A percentile compares a stretch with the other conserved stretches of the same genome.
phyloP scores from a whole-genome alignment of 1,140 invertebrate species.

The Psix sp. region DNA sequence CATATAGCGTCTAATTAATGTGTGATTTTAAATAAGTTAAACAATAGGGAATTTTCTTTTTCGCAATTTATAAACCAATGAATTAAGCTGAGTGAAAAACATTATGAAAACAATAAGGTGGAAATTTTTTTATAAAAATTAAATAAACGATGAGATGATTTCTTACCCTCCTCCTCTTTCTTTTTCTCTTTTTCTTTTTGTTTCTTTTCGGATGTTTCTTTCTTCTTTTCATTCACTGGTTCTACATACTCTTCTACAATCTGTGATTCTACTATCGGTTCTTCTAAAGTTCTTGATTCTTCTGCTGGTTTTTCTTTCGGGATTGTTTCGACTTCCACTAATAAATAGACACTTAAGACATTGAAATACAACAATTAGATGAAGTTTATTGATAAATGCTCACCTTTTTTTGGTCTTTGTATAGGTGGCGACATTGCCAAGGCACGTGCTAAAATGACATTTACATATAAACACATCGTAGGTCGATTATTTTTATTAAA shows the following conservation, averaged over 20 bases:
- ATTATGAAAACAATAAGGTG: background rate
- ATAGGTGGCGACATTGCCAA: slow-evolving; percentile 58
- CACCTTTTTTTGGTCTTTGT: slow-evolving; percentile 60
- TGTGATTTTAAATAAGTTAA: background rate
- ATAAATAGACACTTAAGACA: slow-evolving; percentile 50
- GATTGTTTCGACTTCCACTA: slow-evolving; percentile 47
- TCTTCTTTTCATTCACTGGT: slow-evolving; percentile 58
- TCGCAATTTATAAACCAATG: background rate
- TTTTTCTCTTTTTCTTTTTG: slow-evolving; percentile 48
- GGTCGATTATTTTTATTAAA: slow-evolving; percentile 16
- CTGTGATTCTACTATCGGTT: slow-evolving; percentile 37
- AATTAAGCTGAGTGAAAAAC: background rate
- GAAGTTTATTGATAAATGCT: slow-evolving; percentile 33
- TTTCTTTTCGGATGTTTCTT: slow-evolving; percentile 60
- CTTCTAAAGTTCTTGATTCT: slow-evolving; percentile 27
- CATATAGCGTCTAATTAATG: slow-evolving; percentile 11
- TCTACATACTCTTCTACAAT: slow-evolving; percentile 36
- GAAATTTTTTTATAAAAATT: slow-evolving; percentile 4
- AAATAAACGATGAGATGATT: background rate
- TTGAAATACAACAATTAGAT: slow-evolving; percentile 16
- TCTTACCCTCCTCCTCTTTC: slow-evolving; percentile 57
- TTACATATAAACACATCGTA: slow-evolving; percentile 15
- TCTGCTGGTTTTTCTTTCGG: too few relatives aligned
- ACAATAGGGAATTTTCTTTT: background rate
- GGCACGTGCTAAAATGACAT: slow-evolving; percentile 69